These are phyloP conservation scores for Hyposoter dolosus DNA, from an alignment of 2,888 invertebrate genomes.

Conservation along the genomic window DNA sequence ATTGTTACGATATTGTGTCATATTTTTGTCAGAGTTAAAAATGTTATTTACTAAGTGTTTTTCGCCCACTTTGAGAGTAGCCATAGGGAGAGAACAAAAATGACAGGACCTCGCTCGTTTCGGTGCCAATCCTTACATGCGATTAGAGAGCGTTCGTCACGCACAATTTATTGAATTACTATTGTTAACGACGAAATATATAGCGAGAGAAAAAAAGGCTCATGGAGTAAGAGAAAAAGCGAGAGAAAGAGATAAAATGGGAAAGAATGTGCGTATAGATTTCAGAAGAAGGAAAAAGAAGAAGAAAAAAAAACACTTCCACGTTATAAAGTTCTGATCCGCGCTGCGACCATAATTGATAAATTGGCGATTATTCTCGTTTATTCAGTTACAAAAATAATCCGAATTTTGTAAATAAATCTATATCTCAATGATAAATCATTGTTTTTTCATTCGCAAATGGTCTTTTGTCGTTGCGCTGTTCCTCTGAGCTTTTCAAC, in stretches of 20 bases:
- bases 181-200: conserved; percentile 36
- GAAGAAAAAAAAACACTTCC: conserved; percentile 56
- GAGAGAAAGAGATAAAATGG: conserved; percentile 1
- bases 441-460: conserved; percentile 27
- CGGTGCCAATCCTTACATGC: conserved; percentile 61
- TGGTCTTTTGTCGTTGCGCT: conserved; percentile 62
- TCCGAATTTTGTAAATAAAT: conserved; percentile 30
- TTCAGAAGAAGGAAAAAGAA: conserved; percentile 12
- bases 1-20: conserved; percentile 52
- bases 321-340: conserved; percentile 66
- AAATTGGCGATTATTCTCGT: conserved; percentile 36
- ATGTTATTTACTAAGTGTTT: conserved; percentile 29
- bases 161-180: conserved; percentile 63
- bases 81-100: neutral
- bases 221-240: conserved; percentile 5
- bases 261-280: conserved; percentile 44
- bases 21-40: conserved; percentile 56
- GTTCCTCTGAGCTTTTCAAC: conserved; percentile 70
- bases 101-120: conserved; percentile 53
- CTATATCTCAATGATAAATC: conserved; percentile 20
- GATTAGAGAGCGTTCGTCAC: conserved; percentile 49
- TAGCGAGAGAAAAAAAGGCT: conserved; percentile 48
- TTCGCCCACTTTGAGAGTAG: conserved; percentile 43
- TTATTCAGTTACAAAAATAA: conserved; percentile 31
- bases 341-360: conserved; percentile 59